Evolutionary conservation across 2,888 invertebrate species (phyloP).

Genomic region (Cheilosia variabilis): DNA sequence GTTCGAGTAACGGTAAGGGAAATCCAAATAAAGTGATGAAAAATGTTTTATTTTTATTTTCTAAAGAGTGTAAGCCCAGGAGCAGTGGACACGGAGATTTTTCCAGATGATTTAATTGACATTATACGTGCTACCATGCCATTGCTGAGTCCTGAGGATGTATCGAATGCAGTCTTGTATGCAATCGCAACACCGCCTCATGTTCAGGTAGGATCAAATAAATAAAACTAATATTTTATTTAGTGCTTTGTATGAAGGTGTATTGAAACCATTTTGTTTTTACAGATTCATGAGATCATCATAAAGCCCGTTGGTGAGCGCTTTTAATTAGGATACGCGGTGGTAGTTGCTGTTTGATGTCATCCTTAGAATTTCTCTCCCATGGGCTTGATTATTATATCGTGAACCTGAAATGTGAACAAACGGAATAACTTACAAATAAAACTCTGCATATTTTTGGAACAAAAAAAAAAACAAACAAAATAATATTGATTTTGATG

Average conservation of each 20-base stretch:
- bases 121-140: constrained; percentile 80
- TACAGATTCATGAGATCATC: constrained; percentile 56
- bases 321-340: neutral
- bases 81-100: constrained; percentile 82
- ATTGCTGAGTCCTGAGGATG: constrained; percentile 80
- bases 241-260: neutral
- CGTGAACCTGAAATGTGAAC: constrained; percentile 78
- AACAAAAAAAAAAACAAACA: no score
- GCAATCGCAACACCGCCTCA: constrained; percentile 80
- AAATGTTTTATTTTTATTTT: no score
- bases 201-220: constrained; percentile 79
- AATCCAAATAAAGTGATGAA: neutral
- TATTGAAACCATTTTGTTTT: constrained; percentile 18
- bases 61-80: constrained; percentile 81
- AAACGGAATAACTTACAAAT: neutral
- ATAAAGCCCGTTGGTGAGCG: constrained; percentile 62
- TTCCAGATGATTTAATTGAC: constrained; percentile 81
- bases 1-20: constrained; percentile 76
- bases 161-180: constrained; percentile 82
- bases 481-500: no score
- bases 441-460: neutral
- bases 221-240: neutral
- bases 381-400: constrained; percentile 81
- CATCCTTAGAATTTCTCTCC: constrained; percentile 80
- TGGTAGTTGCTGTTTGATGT: neutral